A percentile compares a stretch with the other conserved stretches of the same genome.
These are phyloP conservation scores for Anomalospiza imberbis DNA, from an alignment of 2,797 vertebrate genomes.

Conservation along the genomic window DNA sequence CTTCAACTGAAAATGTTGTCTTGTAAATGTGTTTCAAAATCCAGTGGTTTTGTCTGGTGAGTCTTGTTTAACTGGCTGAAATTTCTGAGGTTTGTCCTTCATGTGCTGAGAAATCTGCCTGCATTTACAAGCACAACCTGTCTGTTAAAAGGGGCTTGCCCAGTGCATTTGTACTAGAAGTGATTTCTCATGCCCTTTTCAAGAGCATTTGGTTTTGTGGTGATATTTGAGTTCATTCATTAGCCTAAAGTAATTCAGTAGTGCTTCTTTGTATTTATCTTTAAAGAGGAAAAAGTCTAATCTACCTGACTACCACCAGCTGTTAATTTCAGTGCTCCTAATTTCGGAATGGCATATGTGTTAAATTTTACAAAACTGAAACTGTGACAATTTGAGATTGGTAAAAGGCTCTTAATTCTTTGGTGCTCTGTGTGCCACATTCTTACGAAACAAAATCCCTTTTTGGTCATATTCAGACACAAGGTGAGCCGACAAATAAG, in stretches of 20 bases:
- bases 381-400: fast-evolving
- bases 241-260: background rate
- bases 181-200: background rate
- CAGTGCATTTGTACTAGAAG: background rate
- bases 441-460: background rate
- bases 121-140: background rate
- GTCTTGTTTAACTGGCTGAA: conserved; percentile 28
- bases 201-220: background rate
- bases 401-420: background rate
- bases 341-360: background rate
- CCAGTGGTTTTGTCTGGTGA: background rate
- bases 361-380: background rate
- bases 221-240: background rate
- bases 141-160: background rate
- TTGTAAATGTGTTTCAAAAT: background rate
- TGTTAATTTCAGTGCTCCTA: background rate
- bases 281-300: background rate
- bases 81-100: background rate
- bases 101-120: background rate
- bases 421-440: background rate
- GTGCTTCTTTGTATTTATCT: background rate
- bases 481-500: background rate
- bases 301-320: background rate
- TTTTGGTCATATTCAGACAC: background rate
- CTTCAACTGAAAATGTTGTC: conserved; percentile 1